A percentile compares a stretch with the other conserved stretches of the same genome.
These are phyloP conservation scores for Larimichthys polyactis DNA, from an alignment of 2,113 vertebrate genomes.

Conservation along the genomic window DNA sequence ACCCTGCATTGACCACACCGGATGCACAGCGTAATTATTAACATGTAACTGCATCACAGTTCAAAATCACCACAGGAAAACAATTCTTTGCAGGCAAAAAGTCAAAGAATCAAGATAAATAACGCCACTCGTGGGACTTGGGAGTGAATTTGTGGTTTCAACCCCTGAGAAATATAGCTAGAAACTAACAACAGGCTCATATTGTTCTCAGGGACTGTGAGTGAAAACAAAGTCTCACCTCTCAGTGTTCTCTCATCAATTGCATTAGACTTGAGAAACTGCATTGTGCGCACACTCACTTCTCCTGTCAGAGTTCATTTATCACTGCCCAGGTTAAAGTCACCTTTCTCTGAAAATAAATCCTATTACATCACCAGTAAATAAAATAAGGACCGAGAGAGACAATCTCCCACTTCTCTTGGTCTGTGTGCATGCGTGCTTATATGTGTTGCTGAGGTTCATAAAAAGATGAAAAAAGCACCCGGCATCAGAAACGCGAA, in stretches of 20 bases:
- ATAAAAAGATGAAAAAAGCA: constrained; percentile 3
- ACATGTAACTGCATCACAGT: not conserved
- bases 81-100: not conserved
- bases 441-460: not conserved
- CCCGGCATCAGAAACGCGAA: not conserved
- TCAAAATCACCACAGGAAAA: constrained; percentile 6
- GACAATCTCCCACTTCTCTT: constrained; percentile 2
- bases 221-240: constrained; percentile 54
- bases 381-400: constrained; percentile 53
- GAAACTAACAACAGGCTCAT: constrained; percentile 6
- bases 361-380: constrained; percentile 51
- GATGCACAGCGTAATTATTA: not conserved
- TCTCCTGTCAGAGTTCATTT: constrained; percentile 60
- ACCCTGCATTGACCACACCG: not conserved
- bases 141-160: constrained; percentile 3
- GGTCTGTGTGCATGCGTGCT: not conserved
- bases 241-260: constrained; percentile 59
- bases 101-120: constrained; percentile 11
- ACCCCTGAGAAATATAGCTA: not conserved
- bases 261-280: constrained; percentile 60
- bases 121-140: not conserved
- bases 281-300: constrained; percentile 52
- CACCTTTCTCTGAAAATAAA: constrained; percentile 51
- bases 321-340: constrained; percentile 60
- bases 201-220: constrained; percentile 18